Evolutionary conservation across 2,113 vertebrate genomes (phyloP), one percentile per base, ranked within the genome.

Genomic region (Otocyon megalotis): DNA sequence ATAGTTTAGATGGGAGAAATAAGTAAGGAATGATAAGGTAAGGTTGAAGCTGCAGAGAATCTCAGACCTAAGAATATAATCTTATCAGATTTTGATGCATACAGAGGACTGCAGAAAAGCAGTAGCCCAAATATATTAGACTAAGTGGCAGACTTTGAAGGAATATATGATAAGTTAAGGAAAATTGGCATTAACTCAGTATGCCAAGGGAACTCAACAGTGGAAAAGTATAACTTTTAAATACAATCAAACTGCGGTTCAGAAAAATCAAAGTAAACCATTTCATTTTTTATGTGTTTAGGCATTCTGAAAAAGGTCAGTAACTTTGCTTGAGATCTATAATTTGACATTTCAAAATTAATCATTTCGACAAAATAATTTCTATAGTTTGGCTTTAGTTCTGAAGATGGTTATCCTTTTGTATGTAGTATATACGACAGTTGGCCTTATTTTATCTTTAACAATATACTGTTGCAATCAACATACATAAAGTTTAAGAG

Each of bases 251-350:
- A 94, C 81, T 93, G 37, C 30, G 80, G 26, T 71, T 93, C 88
- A 97, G 43, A 87, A 96, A 94, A 94, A 96, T 89, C 32, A 94
- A 97, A 88, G 67, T 54, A 90, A 81, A 53, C 3, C 20, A 81
- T 94, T 90, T 88, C 11, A 72, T 88, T 81, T 88, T 95, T 88
- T 43, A 72, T 88, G 86, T 87, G 54, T 95, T 90, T 24, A 94
- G 26, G 53, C 48, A 84, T 63, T 30, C 74, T 87, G 69, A 56
- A 71, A 87, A 74, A 76, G 43, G 20, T 79, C 17, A 53, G 12
- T 92, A 90, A 83, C 43, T 83, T 87, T 81, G 32, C 28, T 92
- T 96, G 63, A 85, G 28, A 69, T 87, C 37, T 56, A 65, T 32
- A 96, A 28, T 83, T 90, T 94, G 56, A 71, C 24, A 81, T 95